Evolutionary conservation across 2,888 invertebrate species (phyloP), one percentile per base, ranked within the genome.

Genomic region (Pterostichus madidus): DNA sequence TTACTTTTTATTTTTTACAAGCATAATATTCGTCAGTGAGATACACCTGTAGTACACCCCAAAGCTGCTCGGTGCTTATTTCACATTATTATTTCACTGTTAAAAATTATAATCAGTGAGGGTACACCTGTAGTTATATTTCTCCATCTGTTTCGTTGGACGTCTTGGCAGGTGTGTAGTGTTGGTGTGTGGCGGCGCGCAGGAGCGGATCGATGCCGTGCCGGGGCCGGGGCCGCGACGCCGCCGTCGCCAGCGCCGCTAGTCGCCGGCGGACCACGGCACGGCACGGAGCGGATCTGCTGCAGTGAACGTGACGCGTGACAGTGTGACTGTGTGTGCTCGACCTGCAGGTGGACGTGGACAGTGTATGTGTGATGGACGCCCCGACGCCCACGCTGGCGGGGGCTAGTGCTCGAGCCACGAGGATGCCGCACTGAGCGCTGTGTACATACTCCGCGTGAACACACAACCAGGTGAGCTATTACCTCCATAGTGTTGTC

Each of bases 251-350:
- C 24, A 24, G 24, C 24, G 64, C 61, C 56, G 64, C 32, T 73
- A 80, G 80, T 80, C 80, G 73, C 73, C 73, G 53, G 73, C 59
- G 49, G 39, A 73, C 73, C 64, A 52, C 61, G 61, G 49, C 61
- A 46, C 52, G 13, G 15, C 17, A 35, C 17, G 6, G 56, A 13
- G 56, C 15, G 15, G 15, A 32, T 31, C 64, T 7, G 44, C 13
- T 32, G 32, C 13, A 44, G 68, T 71, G 68, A 71, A 17, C 39
- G 68, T 71, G 68, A 39, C 39, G 44, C 39, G 44, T 71, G 64
- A 64, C 59, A 24, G 59, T 39, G 32, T 64, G 64, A 64, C 64
- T 11, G 32, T 32, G 35, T 24, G 24, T 15, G 53, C n/a, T 24
- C 59, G 15, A 7, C 17, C 35, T 35, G 64, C 5, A n/a, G 11